These are phyloP conservation scores for Brachionus paranguensis DNA, from an alignment of 1,140 invertebrate species.

Conservation along the genomic window DNA sequence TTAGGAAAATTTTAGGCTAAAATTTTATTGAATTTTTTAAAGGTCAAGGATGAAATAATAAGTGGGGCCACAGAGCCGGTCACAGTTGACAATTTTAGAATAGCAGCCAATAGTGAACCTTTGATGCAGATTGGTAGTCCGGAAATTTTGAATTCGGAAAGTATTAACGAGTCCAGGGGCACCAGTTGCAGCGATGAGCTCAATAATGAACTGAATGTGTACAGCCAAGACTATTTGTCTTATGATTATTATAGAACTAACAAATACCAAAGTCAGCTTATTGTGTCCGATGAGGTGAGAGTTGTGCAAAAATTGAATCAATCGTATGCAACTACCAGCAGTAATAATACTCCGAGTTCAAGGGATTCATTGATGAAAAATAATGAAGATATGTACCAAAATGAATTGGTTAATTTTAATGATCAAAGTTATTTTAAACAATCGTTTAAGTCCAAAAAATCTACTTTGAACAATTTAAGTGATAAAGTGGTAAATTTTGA, in stretches of 20 bases:
- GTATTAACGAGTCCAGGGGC: not conserved
- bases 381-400: not conserved
- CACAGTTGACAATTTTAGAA: not conserved
- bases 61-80: not conserved
- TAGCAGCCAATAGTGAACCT: not conserved
- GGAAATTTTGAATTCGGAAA: not conserved
- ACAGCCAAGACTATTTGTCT: not conserved
- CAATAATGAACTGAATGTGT: not conserved
- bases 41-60: constrained; percentile 16
- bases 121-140: not conserved
- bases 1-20: not conserved
- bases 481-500: not conserved
- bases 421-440: constrained; percentile 20
- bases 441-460: not conserved
- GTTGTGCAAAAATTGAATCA: not conserved
- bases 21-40: not conserved
- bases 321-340: not conserved
- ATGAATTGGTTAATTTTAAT: not conserved
- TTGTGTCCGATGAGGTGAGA: not conserved
- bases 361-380: not conserved
- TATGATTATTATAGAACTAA: not conserved
- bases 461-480: not conserved
- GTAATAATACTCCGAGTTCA: not conserved
- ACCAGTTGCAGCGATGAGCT: constrained; percentile 4
- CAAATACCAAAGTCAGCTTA: not conserved